Evolutionary conservation across 2,888 invertebrate genomes (phyloP).

Genomic region (Lampropteryx suffumata): DNA sequence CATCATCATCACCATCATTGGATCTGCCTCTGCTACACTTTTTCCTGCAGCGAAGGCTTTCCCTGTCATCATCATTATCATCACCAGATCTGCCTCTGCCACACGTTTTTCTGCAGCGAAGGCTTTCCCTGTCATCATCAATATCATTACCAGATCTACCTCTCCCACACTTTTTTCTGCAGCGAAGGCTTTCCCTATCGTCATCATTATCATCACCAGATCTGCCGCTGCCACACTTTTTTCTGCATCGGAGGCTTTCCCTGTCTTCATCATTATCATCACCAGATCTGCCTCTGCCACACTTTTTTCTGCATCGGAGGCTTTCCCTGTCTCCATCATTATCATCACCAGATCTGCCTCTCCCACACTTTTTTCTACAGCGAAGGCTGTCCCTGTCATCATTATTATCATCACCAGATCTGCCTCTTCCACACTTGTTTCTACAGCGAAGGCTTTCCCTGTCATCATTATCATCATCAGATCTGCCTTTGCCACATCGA

Average conservation of each 20-base stretch:
- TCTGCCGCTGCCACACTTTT: not conserved
- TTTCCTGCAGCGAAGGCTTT: not conserved
- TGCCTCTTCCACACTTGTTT: too few relatives aligned
- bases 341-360: not conserved
- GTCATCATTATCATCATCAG: too few relatives aligned
- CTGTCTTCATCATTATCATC: too few relatives aligned
- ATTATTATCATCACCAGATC: too few relatives aligned
- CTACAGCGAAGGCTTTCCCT: too few relatives aligned
- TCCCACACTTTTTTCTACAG: not conserved
- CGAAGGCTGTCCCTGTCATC: too few relatives aligned
- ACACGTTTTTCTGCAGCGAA: not conserved
- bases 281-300: too few relatives aligned
- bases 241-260: too few relatives aligned
- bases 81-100: constrained; percentile 4
- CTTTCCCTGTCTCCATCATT: not conserved
- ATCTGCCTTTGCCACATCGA: too few relatives aligned
- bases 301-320: too few relatives aligned
- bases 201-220: not conserved
- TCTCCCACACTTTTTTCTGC: constrained; percentile 2
- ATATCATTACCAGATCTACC: not conserved
- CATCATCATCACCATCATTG: not conserved
- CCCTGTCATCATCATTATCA: not conserved
- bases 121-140: not conserved
- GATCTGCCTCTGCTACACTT: not conserved
- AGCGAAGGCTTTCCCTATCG: constrained; percentile 2